A percentile compares a stretch with the other conserved stretches of the same genome.
Conservation (phyloP, 2,888 invertebrate species). For the Stenurella melanura region DNA sequence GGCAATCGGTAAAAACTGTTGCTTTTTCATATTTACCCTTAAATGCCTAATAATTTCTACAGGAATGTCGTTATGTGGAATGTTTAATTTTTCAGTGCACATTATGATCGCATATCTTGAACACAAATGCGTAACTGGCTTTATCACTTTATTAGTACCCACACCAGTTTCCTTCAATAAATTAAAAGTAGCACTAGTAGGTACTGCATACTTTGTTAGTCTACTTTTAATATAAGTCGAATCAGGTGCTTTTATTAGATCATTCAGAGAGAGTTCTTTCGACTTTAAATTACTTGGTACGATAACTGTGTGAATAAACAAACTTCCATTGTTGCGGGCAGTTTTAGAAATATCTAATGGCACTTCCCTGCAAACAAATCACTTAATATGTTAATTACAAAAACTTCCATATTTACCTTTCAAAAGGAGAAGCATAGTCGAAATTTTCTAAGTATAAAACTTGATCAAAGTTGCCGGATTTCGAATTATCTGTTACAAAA, state of each 20-base stretch:
- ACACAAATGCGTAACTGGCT: slow-evolving; percentile 85
- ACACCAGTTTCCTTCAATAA: slow-evolving; percentile 76
- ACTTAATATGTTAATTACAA: neutral
- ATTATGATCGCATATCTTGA: slow-evolving; percentile 84
- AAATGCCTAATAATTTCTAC: slow-evolving; percentile 68
- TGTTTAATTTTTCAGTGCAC: slow-evolving; percentile 79
- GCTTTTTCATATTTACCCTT: slow-evolving; percentile 77
- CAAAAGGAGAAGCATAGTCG: slow-evolving; percentile 78
- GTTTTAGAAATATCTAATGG: slow-evolving; percentile 82
- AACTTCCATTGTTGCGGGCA: slow-evolving; percentile 88
- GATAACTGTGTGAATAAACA: slow-evolving; percentile 85
- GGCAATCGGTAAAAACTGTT: slow-evolving; percentile 87
- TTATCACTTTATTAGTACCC: slow-evolving; percentile 63
- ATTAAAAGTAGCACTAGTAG: slow-evolving; percentile 85
- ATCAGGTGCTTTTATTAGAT: slow-evolving; percentile 77
- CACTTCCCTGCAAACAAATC: slow-evolving; percentile 76
- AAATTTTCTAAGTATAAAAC: slow-evolving; percentile 80
- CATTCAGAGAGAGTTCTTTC: slow-evolving; percentile 75
- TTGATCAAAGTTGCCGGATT: slow-evolving; percentile 77
- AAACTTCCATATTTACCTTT: slow-evolving; percentile 71
- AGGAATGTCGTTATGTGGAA: slow-evolving; percentile 67
- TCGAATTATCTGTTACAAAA: slow-evolving; percentile 79
- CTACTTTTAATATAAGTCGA: slow-evolving; percentile 79
- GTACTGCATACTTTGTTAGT: slow-evolving; percentile 84
- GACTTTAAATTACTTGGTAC: slow-evolving; percentile 77